Base-by-base conservation (phyloP, 1,140 invertebrate species). In the Papilio dardanus region DNA sequence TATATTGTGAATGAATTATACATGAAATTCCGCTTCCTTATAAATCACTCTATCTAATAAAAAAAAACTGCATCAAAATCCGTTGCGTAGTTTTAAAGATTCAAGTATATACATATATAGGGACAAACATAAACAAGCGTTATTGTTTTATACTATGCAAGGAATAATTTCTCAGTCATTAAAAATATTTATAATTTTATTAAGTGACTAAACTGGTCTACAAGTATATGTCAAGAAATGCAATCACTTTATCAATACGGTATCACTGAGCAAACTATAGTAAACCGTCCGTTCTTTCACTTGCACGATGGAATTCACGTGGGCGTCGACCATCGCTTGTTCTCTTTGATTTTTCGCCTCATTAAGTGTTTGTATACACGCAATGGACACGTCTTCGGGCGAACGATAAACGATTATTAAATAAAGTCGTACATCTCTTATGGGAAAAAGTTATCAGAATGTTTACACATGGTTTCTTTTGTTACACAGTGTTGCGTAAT, bases 331-430 rank as follows among this genome's bases (percentile, higher is more conserved):
- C 78, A 85, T 81, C 69, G 80, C 82, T 83, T 83, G 84, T 85
- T 87, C 86, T 86, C 85, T 88, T 88, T 87, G 83, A 87, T 74
- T 86, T 89, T 89, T 87, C 83, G 84, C 83, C 81, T 87, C 86
- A 89, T 89, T 87, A 86, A 89, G 88, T 89, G 84, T 88, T 87
- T 88, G 86, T 88, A 86, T 81, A 89, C 85, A 84, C 79, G 85
- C 81, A 83, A 81, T 88, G 85, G 81, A 88, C 83, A 81, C 83
- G 80, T 82, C 80, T 66, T 67, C 79, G 74, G 69, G 79, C 74
- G 77, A 69, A 85, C 76, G 82, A 88, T 87, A 87, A 86, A 87
- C 83, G 80, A 78, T 88, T 86, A 75, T 83, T 75, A 81, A 87
- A 88, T 84, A 80, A 82, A 73, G 54, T 79, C 77, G 65, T 37